Base-by-base conservation (phyloP, 2,797 vertebrate genomes). In the Cirrhinus molitorella region DNA sequence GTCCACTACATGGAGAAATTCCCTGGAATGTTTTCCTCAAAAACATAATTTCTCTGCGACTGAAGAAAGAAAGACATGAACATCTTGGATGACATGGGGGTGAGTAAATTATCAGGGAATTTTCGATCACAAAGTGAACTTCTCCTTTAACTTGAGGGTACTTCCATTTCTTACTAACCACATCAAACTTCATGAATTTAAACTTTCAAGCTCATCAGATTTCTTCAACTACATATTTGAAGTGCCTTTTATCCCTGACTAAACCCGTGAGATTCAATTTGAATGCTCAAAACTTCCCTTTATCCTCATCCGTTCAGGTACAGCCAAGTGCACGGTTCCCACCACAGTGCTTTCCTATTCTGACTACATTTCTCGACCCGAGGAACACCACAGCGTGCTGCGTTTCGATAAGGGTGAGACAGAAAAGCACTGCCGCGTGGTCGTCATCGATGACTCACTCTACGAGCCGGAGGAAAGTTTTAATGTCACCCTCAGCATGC, bases 361-460 rank as follows among this genome's bases (percentile, higher is more conserved):
- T 0, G 98, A 99, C 93, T 99, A 98, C 93, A 99, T 99, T 91
- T 97, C 97, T 61, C 93, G 97, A 83, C 94, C 96, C 0, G 98
- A 99, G 90, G 97, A 98, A 85, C 97, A 98, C 92, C 95, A 90
- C 93, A 97, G 98, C 23, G 4, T 97, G 49, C 83, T 99, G 47
- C 96, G 95, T 77, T 99, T 99, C 59, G 97, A 98, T 92, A 96
- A 94, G 88, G 97, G 94, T 0, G 96, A 99, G 89, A 89, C 40
- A 1, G 96, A 99, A 92, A 97, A 97, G 85, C 85, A 83, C 59
- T 99, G 98, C 85, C 95, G 96, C 0, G 85, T 99, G 0, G 89
- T 98, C 53, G 91, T 99, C 84, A 99, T 99, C 53, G 98, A 99
- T 6, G 98, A 99, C 89, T 99, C 98, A 6, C 88, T 99, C 86